phyloP scores from a whole-genome alignment of 1,140 invertebrate species.

The Achatina immaculata region DNA sequence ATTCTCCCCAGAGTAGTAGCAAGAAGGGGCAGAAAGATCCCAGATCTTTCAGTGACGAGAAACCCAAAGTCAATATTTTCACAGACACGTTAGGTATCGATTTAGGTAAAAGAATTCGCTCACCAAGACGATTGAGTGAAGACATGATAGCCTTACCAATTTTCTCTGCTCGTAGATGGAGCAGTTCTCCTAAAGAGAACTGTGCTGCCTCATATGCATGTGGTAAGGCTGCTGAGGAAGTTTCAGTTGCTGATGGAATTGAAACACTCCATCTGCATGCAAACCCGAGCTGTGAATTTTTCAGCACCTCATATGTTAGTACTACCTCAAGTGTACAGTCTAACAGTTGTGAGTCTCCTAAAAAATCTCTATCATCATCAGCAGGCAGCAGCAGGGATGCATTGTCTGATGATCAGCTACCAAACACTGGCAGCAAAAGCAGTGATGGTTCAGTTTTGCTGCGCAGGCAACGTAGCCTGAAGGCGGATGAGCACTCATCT shows the following conservation, averaged over 20 bases:
- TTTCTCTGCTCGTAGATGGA: slow-evolving; percentile 31
- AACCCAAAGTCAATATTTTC: slow-evolving; percentile 36
- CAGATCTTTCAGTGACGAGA: neutral
- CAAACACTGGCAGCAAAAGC: neutral
- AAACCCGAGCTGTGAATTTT: neutral
- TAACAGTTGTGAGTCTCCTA: neutral
- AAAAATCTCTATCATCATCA: neutral
- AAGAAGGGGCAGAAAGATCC: neutral
- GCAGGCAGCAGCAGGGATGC: neutral
- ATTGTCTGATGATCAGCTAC: neutral
- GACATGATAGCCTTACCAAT: slow-evolving; percentile 40
- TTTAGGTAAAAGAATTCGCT: slow-evolving; percentile 34
- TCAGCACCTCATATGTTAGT: neutral
- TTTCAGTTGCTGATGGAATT: slow-evolving; percentile 13
- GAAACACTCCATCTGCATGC: neutral
- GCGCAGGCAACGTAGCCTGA: neutral
- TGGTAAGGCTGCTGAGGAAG: neutral
- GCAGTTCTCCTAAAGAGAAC: slow-evolving; percentile 22
- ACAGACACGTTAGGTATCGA: slow-evolving; percentile 29
- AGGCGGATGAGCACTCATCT: neutral
- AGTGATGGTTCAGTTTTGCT: neutral
- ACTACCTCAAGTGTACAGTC: slow-evolving; percentile 5
- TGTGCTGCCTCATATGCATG: neutral
- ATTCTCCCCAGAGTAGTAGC: neutral
- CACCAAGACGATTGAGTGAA: slow-evolving; percentile 35